These are phyloP conservation scores for Chrysotoxum bicinctum DNA, from an alignment of 2,888 invertebrate genomes.

Conservation along the genomic window DNA sequence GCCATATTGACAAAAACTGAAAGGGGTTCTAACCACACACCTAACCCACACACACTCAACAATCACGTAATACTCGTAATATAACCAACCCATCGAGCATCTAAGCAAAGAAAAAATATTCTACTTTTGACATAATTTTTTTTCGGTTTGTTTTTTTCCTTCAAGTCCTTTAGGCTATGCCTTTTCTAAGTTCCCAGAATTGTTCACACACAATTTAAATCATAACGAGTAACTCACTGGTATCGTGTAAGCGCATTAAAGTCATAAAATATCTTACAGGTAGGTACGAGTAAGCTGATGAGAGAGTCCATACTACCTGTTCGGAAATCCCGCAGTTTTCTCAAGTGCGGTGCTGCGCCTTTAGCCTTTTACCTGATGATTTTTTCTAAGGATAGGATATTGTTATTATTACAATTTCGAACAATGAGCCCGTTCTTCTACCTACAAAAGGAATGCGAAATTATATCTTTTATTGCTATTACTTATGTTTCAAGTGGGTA, in stretches of 20 bases:
- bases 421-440: constrained; percentile 49
- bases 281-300: constrained; percentile 14
- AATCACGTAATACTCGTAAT: constrained; percentile 44
- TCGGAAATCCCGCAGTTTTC: constrained; percentile 38
- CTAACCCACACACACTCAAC: constrained; percentile 37
- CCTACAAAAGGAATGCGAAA: constrained; percentile 65
- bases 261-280: constrained; percentile 63
- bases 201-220: constrained; percentile 49
- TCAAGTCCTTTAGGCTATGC: background rate
- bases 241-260: constrained; percentile 42
- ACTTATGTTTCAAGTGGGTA: constrained; percentile 67
- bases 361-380: constrained; percentile 49
- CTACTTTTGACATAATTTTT: constrained; percentile 45
- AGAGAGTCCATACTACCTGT: constrained; percentile 46
- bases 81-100: background rate
- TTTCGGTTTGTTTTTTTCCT: constrained; percentile 14
- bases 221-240: constrained; percentile 58
- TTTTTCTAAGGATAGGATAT: constrained; percentile 47
- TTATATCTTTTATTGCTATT: constrained; percentile 71
- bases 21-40: constrained; percentile 42
- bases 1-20: background rate
- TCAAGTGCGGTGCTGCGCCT: constrained; percentile 62
- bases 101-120: background rate
- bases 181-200: constrained; percentile 21
- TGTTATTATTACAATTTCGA: constrained; percentile 62